Base-by-base conservation (phyloP, 2,113 vertebrate genomes). In the Aptenodytes forsteri region DNA sequence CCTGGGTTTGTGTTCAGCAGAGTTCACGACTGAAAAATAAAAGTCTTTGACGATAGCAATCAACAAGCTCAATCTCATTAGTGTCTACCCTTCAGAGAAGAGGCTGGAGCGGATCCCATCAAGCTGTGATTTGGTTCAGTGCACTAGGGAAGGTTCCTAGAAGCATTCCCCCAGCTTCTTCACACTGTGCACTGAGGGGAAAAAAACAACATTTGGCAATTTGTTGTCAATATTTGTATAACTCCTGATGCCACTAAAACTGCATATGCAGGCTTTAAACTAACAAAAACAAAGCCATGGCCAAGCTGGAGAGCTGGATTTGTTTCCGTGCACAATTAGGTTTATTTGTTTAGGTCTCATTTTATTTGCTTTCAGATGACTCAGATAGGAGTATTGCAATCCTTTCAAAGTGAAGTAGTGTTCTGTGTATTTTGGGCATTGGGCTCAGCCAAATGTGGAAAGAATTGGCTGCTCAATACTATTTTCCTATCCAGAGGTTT, bases 351-450 rank as follows among this genome's bases (percentile, higher is more conserved):
- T 98, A 98, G 97, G 97, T 98, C 97, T 98, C 97, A 96, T 97
- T 98, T 98, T 98, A 98, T 98, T 98, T 98, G 98, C 97, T 98
- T 98, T 98, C 95, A 96, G 98, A 98, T 98, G 98, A 98, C 97
- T 98, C 98, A 98, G 98, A 98, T 98, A 98, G 97, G 97, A 98
- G 97, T 97, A 96, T 96, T 96, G 97, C 96, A 98, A 98, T 97
- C 98, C 96, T 98, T 98, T 98, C 97, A 98, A 98, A 98, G 96
- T 61, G 59, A 95, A 98, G 97, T 95, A 96, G 96, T 97, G 96
- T 90, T 97, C 87, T 98, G 97, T 98, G 97, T 98, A 97, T 98
- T 98, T 98, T 96, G 96, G 97, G 97, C 90, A 96, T 47, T 78
- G 54, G 81, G 83, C 94, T 97, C 89, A 71, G 96, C 98, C 98